phyloP scores from a whole-genome alignment of 2,113 vertebrate species.

The Sakesphorus luctuosus region DNA sequence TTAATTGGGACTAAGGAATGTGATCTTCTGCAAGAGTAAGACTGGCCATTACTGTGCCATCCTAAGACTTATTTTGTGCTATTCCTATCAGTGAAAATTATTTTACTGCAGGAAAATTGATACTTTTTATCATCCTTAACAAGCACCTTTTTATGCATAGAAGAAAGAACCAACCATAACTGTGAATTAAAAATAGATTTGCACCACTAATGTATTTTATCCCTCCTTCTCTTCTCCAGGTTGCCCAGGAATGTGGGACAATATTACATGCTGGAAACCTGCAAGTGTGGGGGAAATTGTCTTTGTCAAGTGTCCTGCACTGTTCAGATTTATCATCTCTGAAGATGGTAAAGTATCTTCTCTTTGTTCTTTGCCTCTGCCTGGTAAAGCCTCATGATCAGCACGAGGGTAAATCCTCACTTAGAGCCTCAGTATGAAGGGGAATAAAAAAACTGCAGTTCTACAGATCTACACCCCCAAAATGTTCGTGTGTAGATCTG shows the following conservation, averaged over 20 bases:
- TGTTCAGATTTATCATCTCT: constrained; percentile 87
- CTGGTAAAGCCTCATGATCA: background rate
- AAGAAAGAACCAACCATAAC: background rate
- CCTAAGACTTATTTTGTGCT: background rate
- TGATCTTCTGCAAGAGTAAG: background rate
- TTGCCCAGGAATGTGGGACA: constrained; percentile 96
- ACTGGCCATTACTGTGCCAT: background rate
- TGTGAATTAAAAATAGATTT: background rate
- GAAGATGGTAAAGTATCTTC: constrained; percentile 83
- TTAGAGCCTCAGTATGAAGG: background rate
- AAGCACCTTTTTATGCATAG: background rate
- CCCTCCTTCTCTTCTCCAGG: constrained; percentile 54
- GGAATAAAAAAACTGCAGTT: background rate
- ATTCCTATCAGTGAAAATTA: background rate
- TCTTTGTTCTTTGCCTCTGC: background rate
- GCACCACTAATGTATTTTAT: background rate
- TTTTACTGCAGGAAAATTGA: background rate
- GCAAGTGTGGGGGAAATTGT: constrained; percentile 85
- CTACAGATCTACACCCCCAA: no score
- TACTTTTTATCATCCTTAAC: background rate
- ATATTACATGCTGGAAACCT: constrained; percentile 94
- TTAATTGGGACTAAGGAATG: background rate
- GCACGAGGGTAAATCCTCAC: background rate
- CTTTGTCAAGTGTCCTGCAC: constrained; percentile 87
- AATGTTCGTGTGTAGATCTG: background rate